Conservation (phyloP, 2,888 invertebrate species). For the Zaprionus bogoriensis region DNA sequence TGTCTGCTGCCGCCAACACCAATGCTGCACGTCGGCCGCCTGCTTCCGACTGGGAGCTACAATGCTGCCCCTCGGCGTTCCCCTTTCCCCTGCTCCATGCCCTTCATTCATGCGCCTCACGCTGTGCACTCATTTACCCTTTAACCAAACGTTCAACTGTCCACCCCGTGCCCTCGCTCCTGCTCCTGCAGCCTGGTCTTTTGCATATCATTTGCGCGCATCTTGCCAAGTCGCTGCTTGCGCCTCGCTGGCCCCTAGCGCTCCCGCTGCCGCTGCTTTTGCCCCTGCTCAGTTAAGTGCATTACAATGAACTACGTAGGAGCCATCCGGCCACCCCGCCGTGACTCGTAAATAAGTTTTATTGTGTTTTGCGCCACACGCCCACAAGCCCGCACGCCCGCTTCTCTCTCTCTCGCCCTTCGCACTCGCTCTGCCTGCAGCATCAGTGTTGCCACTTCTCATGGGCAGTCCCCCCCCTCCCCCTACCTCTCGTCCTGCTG, state of each 20-base stretch:
- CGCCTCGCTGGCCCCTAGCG: neutral
- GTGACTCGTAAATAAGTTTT: conserved; percentile 81
- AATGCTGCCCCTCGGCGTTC: neutral
- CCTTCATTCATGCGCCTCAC: conserved; percentile 61
- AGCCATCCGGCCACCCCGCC: conserved; percentile 59
- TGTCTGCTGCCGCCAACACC: conserved; percentile 14
- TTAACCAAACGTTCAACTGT: conserved; percentile 68
- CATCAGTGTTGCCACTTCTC: conserved; percentile 11
- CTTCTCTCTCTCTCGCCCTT: conserved; percentile 15
- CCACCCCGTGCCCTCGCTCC: neutral
- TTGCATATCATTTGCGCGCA: conserved; percentile 78
- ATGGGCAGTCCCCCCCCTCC: neutral
- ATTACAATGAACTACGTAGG: conserved; percentile 75
- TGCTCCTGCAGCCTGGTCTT: conserved; percentile 14
- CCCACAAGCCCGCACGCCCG: conserved; percentile 35
- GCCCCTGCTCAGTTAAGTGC: conserved; percentile 61
- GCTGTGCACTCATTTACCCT: conserved; percentile 75
- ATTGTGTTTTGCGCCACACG: conserved; percentile 70
- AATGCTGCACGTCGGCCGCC: neutral
- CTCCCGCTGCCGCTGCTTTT: neutral
- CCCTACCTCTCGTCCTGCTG: conserved; percentile 36
- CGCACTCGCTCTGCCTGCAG: conserved; percentile 18
- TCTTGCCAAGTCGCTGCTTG: conserved; percentile 45
- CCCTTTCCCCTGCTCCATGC: neutral
- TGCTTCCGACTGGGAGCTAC: conserved; percentile 8